Evolutionary conservation across 2,797 vertebrate genomes (phyloP).

Genomic region (Gila robusta): DNA sequence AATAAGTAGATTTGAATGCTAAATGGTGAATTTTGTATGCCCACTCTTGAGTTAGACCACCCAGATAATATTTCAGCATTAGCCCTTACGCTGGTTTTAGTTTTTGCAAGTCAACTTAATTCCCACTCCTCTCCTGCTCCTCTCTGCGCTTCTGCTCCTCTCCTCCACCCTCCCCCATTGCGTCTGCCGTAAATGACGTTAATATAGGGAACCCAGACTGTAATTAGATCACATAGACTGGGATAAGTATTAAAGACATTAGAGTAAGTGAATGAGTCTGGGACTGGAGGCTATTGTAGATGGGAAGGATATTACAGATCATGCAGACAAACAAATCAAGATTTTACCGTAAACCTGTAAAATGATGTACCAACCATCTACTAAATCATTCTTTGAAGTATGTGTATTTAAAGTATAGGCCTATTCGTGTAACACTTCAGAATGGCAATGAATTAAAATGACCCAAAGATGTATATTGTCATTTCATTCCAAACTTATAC

Average conservation of each 20-base stretch:
- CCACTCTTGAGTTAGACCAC: background rate
- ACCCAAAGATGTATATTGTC: background rate
- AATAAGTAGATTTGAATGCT: background rate
- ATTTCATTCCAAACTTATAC: background rate
- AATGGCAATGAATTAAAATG: background rate
- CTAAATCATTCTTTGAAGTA: background rate
- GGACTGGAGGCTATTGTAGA: slow-evolving; percentile 47
- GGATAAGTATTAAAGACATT: slow-evolving; percentile 55
- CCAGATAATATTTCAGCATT: background rate
- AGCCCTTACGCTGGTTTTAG: background rate
- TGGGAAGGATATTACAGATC: slow-evolving; percentile 32
- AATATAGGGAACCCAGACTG: slow-evolving; percentile 52
- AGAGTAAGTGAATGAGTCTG: slow-evolving; percentile 51
- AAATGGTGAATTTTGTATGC: background rate
- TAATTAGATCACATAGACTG: slow-evolving; percentile 55
- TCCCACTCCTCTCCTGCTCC: background rate
- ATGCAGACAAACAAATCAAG: slow-evolving; percentile 30
- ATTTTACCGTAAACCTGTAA: slow-evolving; percentile 41
- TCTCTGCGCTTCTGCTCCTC: background rate
- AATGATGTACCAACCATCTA: background rate
- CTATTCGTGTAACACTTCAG: background rate
- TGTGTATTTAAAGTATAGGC: background rate
- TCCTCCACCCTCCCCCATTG: slow-evolving; percentile 10
- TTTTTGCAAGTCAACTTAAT: background rate
- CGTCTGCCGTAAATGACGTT: slow-evolving; percentile 51